Percentiles rank a stretch among this genome's conserved stretches.
These are phyloP conservation scores for Melanostoma scalare DNA, from an alignment of 2,888 invertebrate species.

Conservation along the genomic window DNA sequence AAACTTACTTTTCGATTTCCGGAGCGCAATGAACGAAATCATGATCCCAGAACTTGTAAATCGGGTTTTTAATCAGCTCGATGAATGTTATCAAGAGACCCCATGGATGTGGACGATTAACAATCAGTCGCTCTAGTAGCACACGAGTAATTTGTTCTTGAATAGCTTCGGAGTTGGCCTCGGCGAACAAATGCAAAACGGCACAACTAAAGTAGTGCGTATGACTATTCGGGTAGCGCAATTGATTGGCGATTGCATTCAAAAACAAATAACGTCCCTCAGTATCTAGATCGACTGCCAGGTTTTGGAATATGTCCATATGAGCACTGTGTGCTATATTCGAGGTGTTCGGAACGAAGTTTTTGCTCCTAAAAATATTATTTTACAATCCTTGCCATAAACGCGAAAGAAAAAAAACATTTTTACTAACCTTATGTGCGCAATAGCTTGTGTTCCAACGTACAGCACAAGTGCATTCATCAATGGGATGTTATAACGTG, in stretches of 20 bases:
- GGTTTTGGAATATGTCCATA: constrained; percentile 99
- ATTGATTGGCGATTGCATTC: constrained; percentile 99
- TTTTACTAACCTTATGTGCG: constrained; percentile 85
- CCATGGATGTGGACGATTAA: constrained; percentile 99
- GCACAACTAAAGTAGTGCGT: constrained; percentile 99
- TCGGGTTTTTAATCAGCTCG: constrained; percentile 98
- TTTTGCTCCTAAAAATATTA: constrained; percentile 86
- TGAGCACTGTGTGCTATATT: constrained; percentile 99
- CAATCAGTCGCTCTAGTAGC: constrained; percentile 96
- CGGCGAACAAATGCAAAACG: constrained; percentile 97
- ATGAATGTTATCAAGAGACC: constrained; percentile 99
- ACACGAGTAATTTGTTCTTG: constrained; percentile 99
- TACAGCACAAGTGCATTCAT: constrained; percentile 99
- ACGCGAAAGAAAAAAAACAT: constrained; percentile 8
- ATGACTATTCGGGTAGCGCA: constrained; percentile 99
- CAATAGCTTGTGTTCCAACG: constrained; percentile 98
- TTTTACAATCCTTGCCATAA: background rate
- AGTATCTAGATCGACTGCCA: constrained; percentile 98
- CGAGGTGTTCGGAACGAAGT: constrained; percentile 96
- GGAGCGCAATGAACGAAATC: constrained; percentile 99
- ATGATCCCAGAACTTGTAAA: constrained; percentile 99
- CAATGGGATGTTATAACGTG: constrained; percentile 96
- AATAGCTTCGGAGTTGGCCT: constrained; percentile 98
- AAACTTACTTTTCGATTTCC: constrained; percentile 97
- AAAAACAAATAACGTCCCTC: constrained; percentile 98